Conservation (phyloP, 1,140 invertebrate species). For the Streblospio benedicti region DNA sequence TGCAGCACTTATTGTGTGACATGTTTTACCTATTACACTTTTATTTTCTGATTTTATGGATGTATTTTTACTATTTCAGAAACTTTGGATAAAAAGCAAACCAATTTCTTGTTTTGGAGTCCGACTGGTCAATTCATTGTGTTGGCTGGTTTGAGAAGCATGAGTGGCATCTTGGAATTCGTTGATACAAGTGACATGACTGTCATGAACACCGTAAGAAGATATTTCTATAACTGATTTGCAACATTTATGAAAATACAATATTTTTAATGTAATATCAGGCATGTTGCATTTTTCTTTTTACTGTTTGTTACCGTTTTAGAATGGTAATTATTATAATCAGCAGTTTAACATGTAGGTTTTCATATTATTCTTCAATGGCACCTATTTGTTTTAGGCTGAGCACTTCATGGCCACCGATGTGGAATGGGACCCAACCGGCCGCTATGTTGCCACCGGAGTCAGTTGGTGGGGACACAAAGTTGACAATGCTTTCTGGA, state of each 20-base stretch:
- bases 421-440: conserved; percentile 98
- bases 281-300: too few species aligned
- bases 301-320: too few species aligned
- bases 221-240: too few species aligned
- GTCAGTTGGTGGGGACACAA: conserved; percentile 94
- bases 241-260: too few species aligned
- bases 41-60: background rate
- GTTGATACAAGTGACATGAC: conserved; percentile 90
- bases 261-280: too few species aligned
- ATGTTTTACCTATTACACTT: too few species aligned
- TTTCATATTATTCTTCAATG: too few species aligned
- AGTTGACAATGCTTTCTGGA: conserved; percentile 88
- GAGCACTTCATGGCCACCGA: conserved; percentile 93
- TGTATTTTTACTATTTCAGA: too few species aligned
- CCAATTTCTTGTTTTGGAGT: conserved; percentile 94
- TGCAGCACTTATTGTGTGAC: background rate
- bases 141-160: conserved; percentile 71
- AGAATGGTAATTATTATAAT: too few species aligned
- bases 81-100: conserved; percentile 68
- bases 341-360: too few species aligned
- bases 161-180: conserved; percentile 86
- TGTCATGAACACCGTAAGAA: too few species aligned
- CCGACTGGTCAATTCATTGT: conserved; percentile 92
- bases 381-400: too few species aligned
- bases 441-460: conserved; percentile 88